phyloP scores from a whole-genome alignment of 2,888 invertebrate genomes.

The Shargacucullia verbasci region DNA sequence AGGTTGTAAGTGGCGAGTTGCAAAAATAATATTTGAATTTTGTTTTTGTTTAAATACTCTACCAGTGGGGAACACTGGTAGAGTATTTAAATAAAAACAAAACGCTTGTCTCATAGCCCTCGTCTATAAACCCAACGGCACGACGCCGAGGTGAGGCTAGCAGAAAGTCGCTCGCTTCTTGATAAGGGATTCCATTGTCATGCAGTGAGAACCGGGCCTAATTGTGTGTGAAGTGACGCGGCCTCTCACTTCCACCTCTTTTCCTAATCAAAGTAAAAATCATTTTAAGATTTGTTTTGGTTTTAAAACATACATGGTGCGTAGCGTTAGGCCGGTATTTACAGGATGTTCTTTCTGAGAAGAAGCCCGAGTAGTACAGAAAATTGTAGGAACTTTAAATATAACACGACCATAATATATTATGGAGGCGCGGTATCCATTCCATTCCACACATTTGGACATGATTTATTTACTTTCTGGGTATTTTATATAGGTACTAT shows the following conservation, averaged over 20 bases:
- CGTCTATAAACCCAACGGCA: conserved; percentile 15
- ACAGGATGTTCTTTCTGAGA: no score
- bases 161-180: conserved; percentile 51
- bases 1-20: no score
- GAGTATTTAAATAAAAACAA: no score
- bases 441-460: conserved; percentile 1
- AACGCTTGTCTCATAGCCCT: conserved; percentile 24
- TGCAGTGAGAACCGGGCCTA: conserved; percentile 42
- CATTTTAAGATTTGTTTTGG: conserved; percentile 12
- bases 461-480: conserved; percentile 24
- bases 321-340: no score
- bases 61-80: no score
- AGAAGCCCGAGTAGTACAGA: no score
- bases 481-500: neutral
- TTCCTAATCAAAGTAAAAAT: conserved; percentile 1
- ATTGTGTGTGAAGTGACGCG: conserved; percentile 56
- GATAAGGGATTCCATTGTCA: conserved; percentile 57
- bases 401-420: neutral
- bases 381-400: no score
- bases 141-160: conserved; percentile 46
- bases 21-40: no score
- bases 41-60: no score
- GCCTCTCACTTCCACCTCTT: conserved; percentile 28
- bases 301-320: conserved; percentile 2
- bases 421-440: neutral